These are phyloP conservation scores for Drepana falcataria DNA, from an alignment of 2,888 invertebrate genomes.

Conservation along the genomic window DNA sequence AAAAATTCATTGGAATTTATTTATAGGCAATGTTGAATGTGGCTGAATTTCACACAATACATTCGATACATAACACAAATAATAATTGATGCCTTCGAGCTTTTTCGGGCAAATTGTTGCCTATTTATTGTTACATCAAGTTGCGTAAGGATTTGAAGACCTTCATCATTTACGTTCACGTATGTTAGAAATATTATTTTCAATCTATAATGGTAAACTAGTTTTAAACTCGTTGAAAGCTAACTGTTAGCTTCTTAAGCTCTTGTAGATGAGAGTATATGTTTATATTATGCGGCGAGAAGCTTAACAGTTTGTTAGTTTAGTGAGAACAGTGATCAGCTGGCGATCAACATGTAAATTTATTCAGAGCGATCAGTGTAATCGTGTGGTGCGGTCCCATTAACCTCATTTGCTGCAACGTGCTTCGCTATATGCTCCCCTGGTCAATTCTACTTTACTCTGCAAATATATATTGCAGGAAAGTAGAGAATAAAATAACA, in stretches of 20 bases:
- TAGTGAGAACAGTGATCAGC: slow-evolving; percentile 62
- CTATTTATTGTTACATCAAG: background rate
- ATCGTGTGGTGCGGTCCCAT: slow-evolving; percentile 59
- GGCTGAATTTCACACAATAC: slow-evolving; percentile 37
- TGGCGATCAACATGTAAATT: slow-evolving; percentile 70
- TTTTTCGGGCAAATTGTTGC: background rate
- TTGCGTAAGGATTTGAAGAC: background rate
- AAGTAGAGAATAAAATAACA: too few species aligned
- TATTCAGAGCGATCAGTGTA: slow-evolving; percentile 71
- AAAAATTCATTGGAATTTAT: slow-evolving; percentile 65
- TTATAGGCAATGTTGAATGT: slow-evolving; percentile 46
- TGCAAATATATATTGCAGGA: slow-evolving; percentile 36
- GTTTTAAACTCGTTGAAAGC: too few species aligned
- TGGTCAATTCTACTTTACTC: slow-evolving; percentile 44
- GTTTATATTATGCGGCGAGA: slow-evolving; percentile 45
- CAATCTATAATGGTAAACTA: too few species aligned
- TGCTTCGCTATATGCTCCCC: slow-evolving; percentile 51
- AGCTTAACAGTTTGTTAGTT: slow-evolving; percentile 52
- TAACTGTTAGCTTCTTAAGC: background rate
- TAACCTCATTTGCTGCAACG: slow-evolving; percentile 65
- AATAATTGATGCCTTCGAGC: background rate
- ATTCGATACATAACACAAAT: slow-evolving; percentile 11
- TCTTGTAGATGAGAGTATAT: background rate
- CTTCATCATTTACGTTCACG: slow-evolving; percentile 7
- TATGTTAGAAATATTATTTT: slow-evolving; percentile 22